Percentiles rank a stretch among this genome's conserved stretches.
Conservation (phyloP, 2,888 invertebrate genomes). For the Rhodophaea formosa region DNA sequence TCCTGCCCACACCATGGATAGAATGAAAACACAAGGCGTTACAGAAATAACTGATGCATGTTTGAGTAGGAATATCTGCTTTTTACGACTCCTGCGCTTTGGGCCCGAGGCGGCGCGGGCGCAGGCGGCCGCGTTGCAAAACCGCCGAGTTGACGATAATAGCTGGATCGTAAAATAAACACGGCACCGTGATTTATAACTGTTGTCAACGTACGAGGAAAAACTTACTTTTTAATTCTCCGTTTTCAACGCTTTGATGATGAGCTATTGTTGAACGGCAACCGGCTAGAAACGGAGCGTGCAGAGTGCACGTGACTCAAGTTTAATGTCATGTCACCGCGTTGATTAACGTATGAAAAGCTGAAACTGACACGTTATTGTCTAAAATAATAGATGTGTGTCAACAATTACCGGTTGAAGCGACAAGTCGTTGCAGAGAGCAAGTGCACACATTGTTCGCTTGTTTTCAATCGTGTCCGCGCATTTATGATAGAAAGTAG, state of each 20-base stretch:
- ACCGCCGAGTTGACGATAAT: constrained; percentile 73
- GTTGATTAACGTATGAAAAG: constrained; percentile 16
- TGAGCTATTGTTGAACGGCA: constrained; percentile 58
- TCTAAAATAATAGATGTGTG: constrained; percentile 12
- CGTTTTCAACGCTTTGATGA: constrained; percentile 64
- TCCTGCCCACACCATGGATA: constrained; percentile 37
- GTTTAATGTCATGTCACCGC: constrained; percentile 18
- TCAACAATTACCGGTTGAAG: constrained; percentile 2
- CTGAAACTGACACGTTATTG: constrained; percentile 11
- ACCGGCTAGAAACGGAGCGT: constrained; percentile 38
- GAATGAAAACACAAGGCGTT: constrained; percentile 47
- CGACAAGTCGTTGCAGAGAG: not conserved
- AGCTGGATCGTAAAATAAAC: constrained; percentile 76
- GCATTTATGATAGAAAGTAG: not conserved
- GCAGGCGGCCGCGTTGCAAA: constrained; percentile 66
- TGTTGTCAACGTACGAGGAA: constrained; percentile 66
- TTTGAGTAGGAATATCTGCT: constrained; percentile 58
- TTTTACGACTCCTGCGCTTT: constrained; percentile 66
- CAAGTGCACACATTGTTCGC: not conserved
- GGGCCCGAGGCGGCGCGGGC: constrained; percentile 38
- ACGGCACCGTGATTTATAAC: constrained; percentile 69
- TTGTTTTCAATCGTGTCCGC: not conserved
- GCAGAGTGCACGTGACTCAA: constrained; percentile 30
- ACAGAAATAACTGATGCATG: constrained; percentile 68
- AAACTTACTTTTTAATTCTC: constrained; percentile 66